These are phyloP conservation scores for Lytechinus variegatus DNA, from an alignment of 35 echinoderm and acorn worm genomes.

Conservation along the genomic window DNA sequence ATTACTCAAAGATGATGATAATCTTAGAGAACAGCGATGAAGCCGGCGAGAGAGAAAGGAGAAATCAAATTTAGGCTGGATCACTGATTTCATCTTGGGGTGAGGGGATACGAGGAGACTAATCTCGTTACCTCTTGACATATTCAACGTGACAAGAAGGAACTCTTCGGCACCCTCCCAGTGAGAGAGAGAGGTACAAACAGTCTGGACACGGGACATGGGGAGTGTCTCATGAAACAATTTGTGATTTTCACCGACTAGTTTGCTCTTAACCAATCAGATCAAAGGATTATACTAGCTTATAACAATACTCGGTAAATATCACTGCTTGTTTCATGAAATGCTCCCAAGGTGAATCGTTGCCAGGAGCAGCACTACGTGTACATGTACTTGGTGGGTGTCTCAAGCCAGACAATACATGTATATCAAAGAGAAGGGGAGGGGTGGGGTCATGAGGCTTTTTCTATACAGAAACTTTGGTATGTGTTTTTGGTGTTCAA, in stretches of 20 bases:
- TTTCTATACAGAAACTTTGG: no score
- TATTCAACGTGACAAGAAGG: background rate
- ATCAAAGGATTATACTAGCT: no score
- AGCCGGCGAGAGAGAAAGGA: background rate
- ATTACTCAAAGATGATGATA: background rate
- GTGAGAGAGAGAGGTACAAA: background rate
- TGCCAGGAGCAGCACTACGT: background rate
- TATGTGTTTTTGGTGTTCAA: no score
- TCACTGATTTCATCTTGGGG: background rate
- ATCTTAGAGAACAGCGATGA: background rate
- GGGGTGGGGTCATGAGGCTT: no score
- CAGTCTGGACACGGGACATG: background rate
- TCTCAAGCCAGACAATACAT: background rate
- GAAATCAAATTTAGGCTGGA: constrained; percentile 5
- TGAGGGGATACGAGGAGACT: background rate
- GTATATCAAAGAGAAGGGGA: no score
- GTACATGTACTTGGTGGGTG: background rate
- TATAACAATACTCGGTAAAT: no score
- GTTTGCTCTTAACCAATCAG: no score
- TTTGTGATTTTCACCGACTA: no score
- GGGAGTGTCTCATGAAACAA: background rate
- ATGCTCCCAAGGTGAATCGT: no score
- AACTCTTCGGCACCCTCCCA: background rate
- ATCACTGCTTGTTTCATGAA: no score
- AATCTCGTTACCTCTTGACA: background rate